Evolutionary conservation across 2,888 invertebrate species (phyloP), one percentile per base, ranked within the genome.

Genomic region (Orthosia incerta): DNA sequence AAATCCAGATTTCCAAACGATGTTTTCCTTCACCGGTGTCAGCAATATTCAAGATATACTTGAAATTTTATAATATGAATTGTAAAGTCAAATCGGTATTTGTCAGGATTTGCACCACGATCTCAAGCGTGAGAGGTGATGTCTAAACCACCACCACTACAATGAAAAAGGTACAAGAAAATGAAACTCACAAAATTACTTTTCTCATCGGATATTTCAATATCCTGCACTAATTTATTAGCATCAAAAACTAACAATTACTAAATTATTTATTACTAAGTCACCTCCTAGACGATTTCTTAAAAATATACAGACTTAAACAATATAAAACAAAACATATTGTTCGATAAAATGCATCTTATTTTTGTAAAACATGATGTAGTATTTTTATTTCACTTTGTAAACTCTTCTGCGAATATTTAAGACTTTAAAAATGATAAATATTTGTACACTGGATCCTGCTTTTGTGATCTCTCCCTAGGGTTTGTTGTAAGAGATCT

Each of bases 211-310:
- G 87, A 73, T 67, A 87, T 86, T 86, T 74, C 46, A 61, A 86
- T 83, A 83, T 72, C 85, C 79, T 53, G 18, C 31, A 57, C 70
- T 74, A 78, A 65, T 86, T 86, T 86, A 86, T 88, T 85, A 78
- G 81, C 76, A 66, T 83, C 77, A 76, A 81, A 82, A 76, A 71
- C 79, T 83, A 88, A 88, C 88, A 83, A 87, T 84, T 79, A 85
- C 84, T 88, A 86, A 45, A 66, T 56, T 53, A 81, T 65, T 65
- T 77, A 89, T 83, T 83, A 85, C 86, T 89, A 90, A 88, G 93
- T 93, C 94, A 94, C 93, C 94, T 92, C 90, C 93, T 93, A 93
- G 91, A 87, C 82, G 86, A 82, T 73, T 82, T 66, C 80, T 74
- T 84, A 83, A 57, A 80, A 76, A 82, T 76, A 76, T 74, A 76